Percentiles rank a stretch among this genome's conserved stretches.
Evolutionary conservation across 2,113 vertebrate genomes (phyloP).

Genomic region (Isurus oxyrinchus): DNA sequence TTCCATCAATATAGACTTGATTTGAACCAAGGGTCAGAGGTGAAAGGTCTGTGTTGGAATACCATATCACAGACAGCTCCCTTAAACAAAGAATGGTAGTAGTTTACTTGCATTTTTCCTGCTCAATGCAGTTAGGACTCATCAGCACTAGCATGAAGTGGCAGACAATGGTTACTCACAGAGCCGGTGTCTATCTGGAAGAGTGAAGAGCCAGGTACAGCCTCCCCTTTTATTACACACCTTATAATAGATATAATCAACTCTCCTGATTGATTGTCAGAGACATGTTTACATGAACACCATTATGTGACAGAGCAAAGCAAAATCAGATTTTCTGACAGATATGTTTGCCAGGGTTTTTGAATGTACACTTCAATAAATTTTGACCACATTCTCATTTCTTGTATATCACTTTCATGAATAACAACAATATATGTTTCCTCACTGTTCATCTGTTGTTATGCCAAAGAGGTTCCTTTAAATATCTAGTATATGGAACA

Average conservation of each 20-base stretch:
- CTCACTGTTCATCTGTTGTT: not conserved
- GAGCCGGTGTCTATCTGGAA: not conserved
- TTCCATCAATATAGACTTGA: not conserved
- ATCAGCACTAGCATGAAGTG: not conserved
- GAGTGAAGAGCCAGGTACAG: not conserved
- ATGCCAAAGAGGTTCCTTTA: not conserved
- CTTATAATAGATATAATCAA: not conserved
- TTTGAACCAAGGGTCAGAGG: not conserved
- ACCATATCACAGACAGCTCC: too few relatives aligned
- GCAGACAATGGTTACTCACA: not conserved
- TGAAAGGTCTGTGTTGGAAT: not conserved
- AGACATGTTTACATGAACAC: not conserved
- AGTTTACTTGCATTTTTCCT: not conserved
- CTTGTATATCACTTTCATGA: not conserved
- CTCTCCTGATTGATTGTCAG: not conserved
- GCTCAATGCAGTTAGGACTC: not conserved
- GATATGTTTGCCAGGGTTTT: not conserved
- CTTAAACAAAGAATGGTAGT: not conserved
- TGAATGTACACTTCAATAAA: not conserved
- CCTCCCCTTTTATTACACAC: not conserved
- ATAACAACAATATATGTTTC: not conserved
- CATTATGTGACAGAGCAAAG: not conserved
- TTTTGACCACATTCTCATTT: not conserved
- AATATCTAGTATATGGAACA: not conserved
- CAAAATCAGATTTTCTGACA: not conserved